Percentiles rank a stretch among this genome's conserved stretches.
phyloP scores from a whole-genome alignment of 2,797 vertebrate species.

The Myripristis murdjan region DNA sequence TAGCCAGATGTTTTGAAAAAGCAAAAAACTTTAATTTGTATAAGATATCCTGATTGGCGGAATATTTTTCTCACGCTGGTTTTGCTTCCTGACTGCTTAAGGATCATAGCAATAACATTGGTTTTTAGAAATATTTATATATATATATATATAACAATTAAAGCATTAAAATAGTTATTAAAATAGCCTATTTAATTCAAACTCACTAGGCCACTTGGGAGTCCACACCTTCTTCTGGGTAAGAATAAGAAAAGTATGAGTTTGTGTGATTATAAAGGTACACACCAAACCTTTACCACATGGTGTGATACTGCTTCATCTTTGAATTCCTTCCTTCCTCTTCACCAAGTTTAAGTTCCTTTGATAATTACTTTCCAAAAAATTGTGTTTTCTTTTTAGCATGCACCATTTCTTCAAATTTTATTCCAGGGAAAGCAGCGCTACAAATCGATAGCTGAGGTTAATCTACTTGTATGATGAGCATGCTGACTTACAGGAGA shows the following conservation, averaged over 20 bases:
- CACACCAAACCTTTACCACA: background rate
- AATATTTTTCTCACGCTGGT: too few species aligned
- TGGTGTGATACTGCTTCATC: background rate
- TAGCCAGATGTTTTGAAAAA: too few species aligned
- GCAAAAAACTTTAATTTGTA: too few species aligned
- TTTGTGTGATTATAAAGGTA: too few species aligned
- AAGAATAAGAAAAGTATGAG: background rate
- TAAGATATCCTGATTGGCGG: too few species aligned
- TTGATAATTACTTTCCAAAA: slow-evolving; percentile 14
- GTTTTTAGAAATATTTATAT: too few species aligned
- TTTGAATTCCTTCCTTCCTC: background rate
- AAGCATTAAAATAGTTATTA: too few species aligned
- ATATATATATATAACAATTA: too few species aligned
- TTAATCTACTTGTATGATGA: slow-evolving; percentile 67
- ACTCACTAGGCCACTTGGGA: too few species aligned
- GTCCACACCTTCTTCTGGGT: background rate
- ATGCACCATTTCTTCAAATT: slow-evolving; percentile 24
- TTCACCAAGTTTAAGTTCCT: slow-evolving; percentile 12
- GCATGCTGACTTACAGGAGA: slow-evolving; percentile 55
- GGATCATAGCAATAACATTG: too few species aligned
- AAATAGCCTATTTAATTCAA: too few species aligned
- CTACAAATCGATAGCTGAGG: slow-evolving; percentile 62
- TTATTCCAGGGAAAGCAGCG: slow-evolving; percentile 27
- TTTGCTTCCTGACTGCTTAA: too few species aligned
- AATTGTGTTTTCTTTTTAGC: slow-evolving; percentile 2